Percentiles rank a stretch among this genome's conserved stretches.
Conservation (phyloP, 1,140 invertebrate genomes). For the Platyscapa corneri region DNA sequence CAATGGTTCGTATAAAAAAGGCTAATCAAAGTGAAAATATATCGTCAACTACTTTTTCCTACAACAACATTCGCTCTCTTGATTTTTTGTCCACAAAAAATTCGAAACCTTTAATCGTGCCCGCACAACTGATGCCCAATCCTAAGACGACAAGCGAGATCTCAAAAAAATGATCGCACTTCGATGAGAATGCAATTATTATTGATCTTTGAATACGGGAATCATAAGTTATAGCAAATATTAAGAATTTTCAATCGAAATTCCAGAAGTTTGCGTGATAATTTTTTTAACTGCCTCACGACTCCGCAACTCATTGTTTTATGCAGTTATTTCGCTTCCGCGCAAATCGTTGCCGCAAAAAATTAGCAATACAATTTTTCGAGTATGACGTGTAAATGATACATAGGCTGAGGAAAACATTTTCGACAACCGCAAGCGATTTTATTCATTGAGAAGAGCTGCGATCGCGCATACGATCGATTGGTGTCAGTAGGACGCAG, state of each 20-base stretch:
- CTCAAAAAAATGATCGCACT: too few relatives aligned
- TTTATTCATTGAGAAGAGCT: background rate
- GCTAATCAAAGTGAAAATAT: background rate
- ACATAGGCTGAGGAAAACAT: background rate
- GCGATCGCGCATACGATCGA: conserved; percentile 21
- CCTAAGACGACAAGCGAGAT: too few relatives aligned
- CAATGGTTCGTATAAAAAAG: too few relatives aligned
- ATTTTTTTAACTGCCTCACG: background rate
- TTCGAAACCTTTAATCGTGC: too few relatives aligned
- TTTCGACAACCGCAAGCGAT: conserved; percentile 7
- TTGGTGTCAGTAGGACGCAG: conserved; percentile 34
- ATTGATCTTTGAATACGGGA: background rate
- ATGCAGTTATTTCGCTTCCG: background rate
- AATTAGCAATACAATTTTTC: background rate
- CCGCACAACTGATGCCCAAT: too few relatives aligned
- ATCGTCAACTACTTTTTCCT: too few relatives aligned
- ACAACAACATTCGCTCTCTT: too few relatives aligned
- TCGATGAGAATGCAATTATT: background rate
- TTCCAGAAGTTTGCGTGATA: background rate
- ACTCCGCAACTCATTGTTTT: background rate
- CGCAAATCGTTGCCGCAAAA: background rate
- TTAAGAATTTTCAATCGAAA: background rate
- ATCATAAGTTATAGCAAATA: background rate
- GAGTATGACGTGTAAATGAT: background rate
- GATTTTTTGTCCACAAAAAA: too few relatives aligned